A percentile compares a stretch with the other conserved stretches of the same genome.
Conservation (phyloP, 2,797 vertebrate species). For the Dallia pectoralis region DNA sequence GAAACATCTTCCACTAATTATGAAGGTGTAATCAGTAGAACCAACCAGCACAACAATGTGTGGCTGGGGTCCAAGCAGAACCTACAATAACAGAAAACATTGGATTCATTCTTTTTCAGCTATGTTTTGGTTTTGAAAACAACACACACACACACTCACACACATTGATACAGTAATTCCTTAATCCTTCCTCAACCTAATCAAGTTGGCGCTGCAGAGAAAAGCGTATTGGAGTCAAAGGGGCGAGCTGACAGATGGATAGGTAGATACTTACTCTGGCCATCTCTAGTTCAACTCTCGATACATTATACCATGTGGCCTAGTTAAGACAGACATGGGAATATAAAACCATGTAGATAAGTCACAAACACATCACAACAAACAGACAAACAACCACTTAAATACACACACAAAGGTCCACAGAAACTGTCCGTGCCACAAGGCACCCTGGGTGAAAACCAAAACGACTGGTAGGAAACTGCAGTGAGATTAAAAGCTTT, state of each 20-base stretch:
- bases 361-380: background rate
- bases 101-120: too few relatives aligned
- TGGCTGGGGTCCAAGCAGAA: background rate
- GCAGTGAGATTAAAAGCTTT: slow-evolving; percentile 49
- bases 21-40: background rate
- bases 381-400: too few relatives aligned
- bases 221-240: background rate
- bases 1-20: background rate
- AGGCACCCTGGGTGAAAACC: slow-evolving; percentile 18
- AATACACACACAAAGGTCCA: background rate
- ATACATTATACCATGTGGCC: background rate
- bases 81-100: background rate
- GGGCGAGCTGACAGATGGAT: slow-evolving; percentile 15
- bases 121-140: background rate
- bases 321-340: slow-evolving; percentile 8
- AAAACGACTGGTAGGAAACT: slow-evolving; percentile 35
- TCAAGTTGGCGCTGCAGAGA: background rate
- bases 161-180: background rate
- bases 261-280: background rate
- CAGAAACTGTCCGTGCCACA: background rate
- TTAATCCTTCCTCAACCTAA: background rate
- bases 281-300: background rate
- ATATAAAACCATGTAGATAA: slow-evolving; percentile 26
- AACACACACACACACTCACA: background rate
- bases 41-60: background rate